Evolutionary conservation across 2,113 vertebrate species (phyloP).

Genomic region (Eidolon helvum): DNA sequence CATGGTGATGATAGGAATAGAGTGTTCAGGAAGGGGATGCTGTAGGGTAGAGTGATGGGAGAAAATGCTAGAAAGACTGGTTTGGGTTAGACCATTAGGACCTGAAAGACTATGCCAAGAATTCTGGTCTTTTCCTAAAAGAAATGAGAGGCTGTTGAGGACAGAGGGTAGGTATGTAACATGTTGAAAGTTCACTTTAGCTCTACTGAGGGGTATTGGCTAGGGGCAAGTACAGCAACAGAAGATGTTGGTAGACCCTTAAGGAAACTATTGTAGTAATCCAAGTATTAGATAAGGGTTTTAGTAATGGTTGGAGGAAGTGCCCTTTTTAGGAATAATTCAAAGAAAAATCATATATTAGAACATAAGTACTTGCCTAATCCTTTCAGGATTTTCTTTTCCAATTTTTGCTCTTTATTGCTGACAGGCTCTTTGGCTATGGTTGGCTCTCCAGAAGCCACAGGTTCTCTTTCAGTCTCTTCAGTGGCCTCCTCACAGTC

Average conservation of each 20-base stretch:
- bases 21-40: not conserved
- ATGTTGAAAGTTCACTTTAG: not conserved
- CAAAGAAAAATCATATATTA: not conserved
- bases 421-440: slow-evolving; percentile 81
- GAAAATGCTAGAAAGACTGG: not conserved
- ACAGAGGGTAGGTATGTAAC: not conserved
- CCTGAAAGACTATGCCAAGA: not conserved
- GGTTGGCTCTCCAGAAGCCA: slow-evolving; percentile 73
- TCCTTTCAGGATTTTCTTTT: slow-evolving; percentile 96
- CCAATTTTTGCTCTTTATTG: slow-evolving; percentile 92
- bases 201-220: not conserved
- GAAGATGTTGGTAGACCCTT: not conserved
- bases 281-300: not conserved
- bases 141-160: not conserved
- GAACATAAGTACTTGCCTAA: slow-evolving; percentile 83
- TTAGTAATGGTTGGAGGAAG: not conserved
- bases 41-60: not conserved
- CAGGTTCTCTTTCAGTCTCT: slow-evolving; percentile 79
- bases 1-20: not conserved
- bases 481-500: slow-evolving; percentile 82
- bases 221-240: not conserved
- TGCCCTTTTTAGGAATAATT: not conserved
- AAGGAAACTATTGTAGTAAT: not conserved
- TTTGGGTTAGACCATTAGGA: not conserved
- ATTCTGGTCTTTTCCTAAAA: not conserved